phyloP scores from a whole-genome alignment of 2,113 vertebrate genomes.

The Oostethus manadensis region DNA sequence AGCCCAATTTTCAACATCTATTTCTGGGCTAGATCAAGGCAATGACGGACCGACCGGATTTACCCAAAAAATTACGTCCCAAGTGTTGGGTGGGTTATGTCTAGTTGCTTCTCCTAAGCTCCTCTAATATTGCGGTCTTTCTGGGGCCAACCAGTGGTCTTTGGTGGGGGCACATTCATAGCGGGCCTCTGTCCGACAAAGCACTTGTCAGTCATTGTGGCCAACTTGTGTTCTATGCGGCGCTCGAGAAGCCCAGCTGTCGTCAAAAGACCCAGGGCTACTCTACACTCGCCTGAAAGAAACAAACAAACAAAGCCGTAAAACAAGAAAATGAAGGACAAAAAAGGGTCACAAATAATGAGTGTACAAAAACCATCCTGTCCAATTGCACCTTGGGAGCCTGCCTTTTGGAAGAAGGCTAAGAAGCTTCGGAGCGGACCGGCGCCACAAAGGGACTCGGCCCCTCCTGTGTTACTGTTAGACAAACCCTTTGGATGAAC shows the following conservation, averaged over 20 bases:
- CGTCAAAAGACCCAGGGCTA: constrained; percentile 63
- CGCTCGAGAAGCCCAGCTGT: constrained; percentile 64
- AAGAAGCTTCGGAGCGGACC: constrained; percentile 57
- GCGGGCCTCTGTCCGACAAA: constrained; percentile 66
- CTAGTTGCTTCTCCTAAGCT: constrained; percentile 31
- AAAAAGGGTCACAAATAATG: constrained; percentile 70
- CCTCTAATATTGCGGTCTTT: constrained; percentile 53
- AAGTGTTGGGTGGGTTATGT: too few species aligned
- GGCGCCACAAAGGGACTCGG: constrained; percentile 57
- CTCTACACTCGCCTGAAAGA: constrained; percentile 59
- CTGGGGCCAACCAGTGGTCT: constrained; percentile 54
- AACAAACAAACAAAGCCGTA: constrained; percentile 73
- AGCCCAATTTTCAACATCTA: too few species aligned
- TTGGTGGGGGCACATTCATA: constrained; percentile 60
- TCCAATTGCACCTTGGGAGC: constrained; percentile 68
- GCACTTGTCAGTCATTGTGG: constrained; percentile 70
- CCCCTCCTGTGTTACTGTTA: constrained; percentile 67
- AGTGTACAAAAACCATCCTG: constrained; percentile 66
- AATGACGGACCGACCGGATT: too few species aligned
- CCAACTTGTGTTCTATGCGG: constrained; percentile 64
- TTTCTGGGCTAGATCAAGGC: too few species aligned
- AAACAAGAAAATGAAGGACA: constrained; percentile 68
- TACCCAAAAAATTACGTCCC: too few species aligned
- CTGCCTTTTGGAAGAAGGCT: constrained; percentile 56
- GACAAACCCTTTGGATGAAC: constrained; percentile 67